phyloP scores from a whole-genome alignment of 53 echinoderm and acorn worm species.

The Echinarachnius parma region DNA sequence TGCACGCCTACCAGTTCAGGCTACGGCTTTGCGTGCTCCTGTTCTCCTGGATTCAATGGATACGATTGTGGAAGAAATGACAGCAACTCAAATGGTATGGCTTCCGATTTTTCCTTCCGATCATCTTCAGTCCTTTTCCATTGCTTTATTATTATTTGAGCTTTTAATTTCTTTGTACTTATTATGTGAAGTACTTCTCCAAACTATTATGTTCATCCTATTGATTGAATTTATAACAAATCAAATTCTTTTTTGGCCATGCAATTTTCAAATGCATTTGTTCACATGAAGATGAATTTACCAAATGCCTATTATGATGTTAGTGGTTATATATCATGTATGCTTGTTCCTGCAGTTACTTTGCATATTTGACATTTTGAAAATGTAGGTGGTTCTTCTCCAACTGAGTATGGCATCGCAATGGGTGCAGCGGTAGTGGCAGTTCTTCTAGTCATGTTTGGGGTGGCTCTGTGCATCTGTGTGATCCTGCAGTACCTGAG shows the following conservation, averaged over 20 bases:
- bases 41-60: constrained; percentile 78
- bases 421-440: constrained; percentile 97
- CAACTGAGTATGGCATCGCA: constrained; percentile 92
- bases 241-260: too few relatives aligned
- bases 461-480: constrained; percentile 88
- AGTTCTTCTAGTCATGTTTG: constrained; percentile 87
- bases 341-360: background rate
- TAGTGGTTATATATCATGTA: too few relatives aligned
- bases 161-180: too few relatives aligned
- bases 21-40: constrained; percentile 82
- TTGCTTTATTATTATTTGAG: too few relatives aligned
- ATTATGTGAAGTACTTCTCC: too few relatives aligned
- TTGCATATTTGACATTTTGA: background rate
- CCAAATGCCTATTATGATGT: too few relatives aligned
- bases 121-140: too few relatives aligned
- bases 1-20: constrained; percentile 93
- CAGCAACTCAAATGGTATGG: constrained; percentile 72
- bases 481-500: constrained; percentile 90
- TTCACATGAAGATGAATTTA: too few relatives aligned
- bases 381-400: constrained; percentile 60
- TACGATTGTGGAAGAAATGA: constrained; percentile 81
- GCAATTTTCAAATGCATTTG: too few relatives aligned
- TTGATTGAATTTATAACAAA: too few relatives aligned
- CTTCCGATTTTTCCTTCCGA: background rate
- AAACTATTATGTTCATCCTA: too few relatives aligned